Evolutionary conservation across 2,888 invertebrate genomes (phyloP), one percentile per base, ranked within the genome.

Genomic region (Hypolimnas misippus): DNA sequence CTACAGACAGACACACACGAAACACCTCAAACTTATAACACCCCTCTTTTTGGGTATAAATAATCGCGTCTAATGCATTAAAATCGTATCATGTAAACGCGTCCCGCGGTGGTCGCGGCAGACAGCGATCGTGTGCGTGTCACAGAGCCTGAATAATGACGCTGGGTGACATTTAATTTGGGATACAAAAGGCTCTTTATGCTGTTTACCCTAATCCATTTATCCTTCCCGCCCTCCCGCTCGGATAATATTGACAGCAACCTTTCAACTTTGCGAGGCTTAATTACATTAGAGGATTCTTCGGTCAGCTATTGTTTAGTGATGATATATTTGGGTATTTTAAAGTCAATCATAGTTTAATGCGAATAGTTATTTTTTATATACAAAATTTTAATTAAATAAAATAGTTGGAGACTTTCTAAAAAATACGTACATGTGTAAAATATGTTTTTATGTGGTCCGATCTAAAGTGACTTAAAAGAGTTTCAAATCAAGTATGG

Each of bases 141-240:
- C 88, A 86, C 78, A 75, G 73, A 82, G 75, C 73, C 83, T 89
- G 87, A 90, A 87, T 91, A 91, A 91, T 89, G 90, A 91, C 86
- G 79, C 77, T 76, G 86, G 83, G 81, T 89, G 91, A 90, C 90
- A 82, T 91, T 90, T 90, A 89, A 91, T 90, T 90, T 90, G 74
- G 83, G 85, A 87, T 90, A 91, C 90, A 91, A 91, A 90, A 88
- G 89, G 81, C 86, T 87, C 84, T 87, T 89, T 87, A 90, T 86
- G 81, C 87, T 87, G 86, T 88, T 90, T 89, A 87, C 89, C 86
- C 89, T 89, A 87, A 90, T 89, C 89, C 76, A 76, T 76, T 77
- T 73, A 75, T 73, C 73, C 71, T 69, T 54, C 71, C 55, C 56
- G 44, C 46, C 53, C 21, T 33, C 55, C 53, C 63, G 57, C 57